Percentiles rank a stretch among this genome's conserved stretches.
phyloP scores from a whole-genome alignment of 2,888 invertebrate species.

The Acronicta alni region DNA sequence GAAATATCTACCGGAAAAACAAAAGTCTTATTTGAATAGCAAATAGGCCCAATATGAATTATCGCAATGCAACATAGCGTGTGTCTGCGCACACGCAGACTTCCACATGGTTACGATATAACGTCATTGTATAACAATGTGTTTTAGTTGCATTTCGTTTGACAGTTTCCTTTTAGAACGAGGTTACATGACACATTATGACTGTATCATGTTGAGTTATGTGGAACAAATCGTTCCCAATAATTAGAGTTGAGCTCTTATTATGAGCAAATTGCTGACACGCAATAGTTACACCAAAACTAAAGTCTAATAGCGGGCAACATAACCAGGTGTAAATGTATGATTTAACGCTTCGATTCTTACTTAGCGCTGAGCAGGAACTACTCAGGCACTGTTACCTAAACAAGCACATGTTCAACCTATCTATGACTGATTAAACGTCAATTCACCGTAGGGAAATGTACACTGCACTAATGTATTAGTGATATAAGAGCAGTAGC shows the following conservation, averaged over 20 bases:
- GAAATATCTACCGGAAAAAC: slow-evolving; percentile 40
- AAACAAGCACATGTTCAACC: too few relatives aligned
- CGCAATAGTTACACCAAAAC: slow-evolving; percentile 23
- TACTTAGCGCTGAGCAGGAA: too few relatives aligned
- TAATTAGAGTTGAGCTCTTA: slow-evolving; percentile 3
- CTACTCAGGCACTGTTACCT: too few relatives aligned
- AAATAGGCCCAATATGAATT: slow-evolving; percentile 40
- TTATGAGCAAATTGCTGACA: slow-evolving; percentile 18
- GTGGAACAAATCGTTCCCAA: slow-evolving; percentile 10
- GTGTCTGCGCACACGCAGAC: slow-evolving; percentile 24
- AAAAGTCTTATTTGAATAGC: slow-evolving; percentile 37
- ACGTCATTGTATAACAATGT: slow-evolving; percentile 32
- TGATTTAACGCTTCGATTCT: background rate
- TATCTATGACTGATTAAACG: too few relatives aligned
- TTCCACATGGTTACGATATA: slow-evolving; percentile 38
- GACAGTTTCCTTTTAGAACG: slow-evolving; percentile 20
- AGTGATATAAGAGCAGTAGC: too few relatives aligned
- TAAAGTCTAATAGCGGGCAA: background rate
- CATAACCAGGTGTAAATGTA: background rate
- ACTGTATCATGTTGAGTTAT: slow-evolving; percentile 9
- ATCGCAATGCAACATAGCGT: slow-evolving; percentile 58
- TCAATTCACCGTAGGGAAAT: too few relatives aligned
- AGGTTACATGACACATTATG: slow-evolving; percentile 2
- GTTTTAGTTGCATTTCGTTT: slow-evolving; percentile 13
- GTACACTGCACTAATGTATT: too few relatives aligned